These are phyloP conservation scores for Solea solea DNA, from an alignment of 2,113 vertebrate species.

Conservation along the genomic window DNA sequence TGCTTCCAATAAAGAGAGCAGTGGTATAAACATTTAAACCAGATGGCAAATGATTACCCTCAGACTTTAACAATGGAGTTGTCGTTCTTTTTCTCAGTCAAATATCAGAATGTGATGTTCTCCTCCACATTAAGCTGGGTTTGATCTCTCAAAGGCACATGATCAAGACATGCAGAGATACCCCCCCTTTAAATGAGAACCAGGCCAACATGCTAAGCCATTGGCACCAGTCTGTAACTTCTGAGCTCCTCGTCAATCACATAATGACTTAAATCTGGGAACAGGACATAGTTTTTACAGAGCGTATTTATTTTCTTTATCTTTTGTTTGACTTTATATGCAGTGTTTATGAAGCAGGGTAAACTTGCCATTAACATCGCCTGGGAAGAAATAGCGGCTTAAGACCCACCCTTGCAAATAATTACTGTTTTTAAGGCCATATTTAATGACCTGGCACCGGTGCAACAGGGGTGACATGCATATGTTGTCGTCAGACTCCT, in stretches of 20 bases:
- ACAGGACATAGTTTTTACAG: constrained; percentile 4
- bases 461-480: constrained; percentile 33
- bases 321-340: constrained; percentile 33
- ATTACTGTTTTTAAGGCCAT: constrained; percentile 31
- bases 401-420: constrained; percentile 47
- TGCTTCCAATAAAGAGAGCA: constrained; percentile 46
- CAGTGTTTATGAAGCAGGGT: constrained; percentile 30
- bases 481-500: constrained; percentile 39
- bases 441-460: constrained; percentile 53
- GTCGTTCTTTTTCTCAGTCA: constrained; percentile 6
- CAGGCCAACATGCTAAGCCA: constrained; percentile 26
- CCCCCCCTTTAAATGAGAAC: constrained; percentile 10
- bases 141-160: constrained; percentile 4
- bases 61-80: constrained; percentile 17
- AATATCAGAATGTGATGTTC: constrained; percentile 9
- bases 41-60: constrained; percentile 22
- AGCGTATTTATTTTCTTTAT: constrained; percentile 27
- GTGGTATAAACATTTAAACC: constrained; percentile 34
- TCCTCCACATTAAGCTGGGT: neutral
- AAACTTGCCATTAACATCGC: constrained; percentile 36
- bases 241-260: constrained; percentile 40
- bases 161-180: constrained; percentile 5
- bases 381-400: constrained; percentile 30
- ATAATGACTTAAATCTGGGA: constrained; percentile 25
- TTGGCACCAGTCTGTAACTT: constrained; percentile 24